Evolutionary conservation across 2,888 invertebrate species (phyloP).

Genomic region (Zygogramma bicolorata): DNA sequence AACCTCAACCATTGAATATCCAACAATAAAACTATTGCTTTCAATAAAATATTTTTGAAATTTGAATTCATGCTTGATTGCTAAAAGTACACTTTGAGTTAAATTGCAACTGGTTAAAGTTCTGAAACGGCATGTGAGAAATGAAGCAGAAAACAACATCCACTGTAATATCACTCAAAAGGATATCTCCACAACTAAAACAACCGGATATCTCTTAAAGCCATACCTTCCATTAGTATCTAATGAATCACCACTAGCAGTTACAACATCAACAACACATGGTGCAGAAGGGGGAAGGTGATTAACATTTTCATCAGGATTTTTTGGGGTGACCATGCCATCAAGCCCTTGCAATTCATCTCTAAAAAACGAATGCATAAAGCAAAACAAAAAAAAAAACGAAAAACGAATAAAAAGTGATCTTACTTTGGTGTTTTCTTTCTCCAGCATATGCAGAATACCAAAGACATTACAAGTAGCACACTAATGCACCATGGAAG

Average conservation of each 20-base stretch:
- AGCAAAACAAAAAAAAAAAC: constrained; percentile 22
- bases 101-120: too few relatives aligned
- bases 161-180: neutral
- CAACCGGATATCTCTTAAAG: constrained; percentile 28
- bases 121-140: neutral
- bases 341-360: constrained; percentile 79
- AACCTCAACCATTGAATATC: too few relatives aligned
- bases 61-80: too few relatives aligned
- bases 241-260: constrained; percentile 53
- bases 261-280: constrained; percentile 55
- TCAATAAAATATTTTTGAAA: too few relatives aligned
- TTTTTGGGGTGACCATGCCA: constrained; percentile 80
- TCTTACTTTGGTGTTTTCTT: constrained; percentile 64
- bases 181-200: neutral
- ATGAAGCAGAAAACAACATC: neutral
- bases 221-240: constrained; percentile 65
- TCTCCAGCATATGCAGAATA: constrained; percentile 64
- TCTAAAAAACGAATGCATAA: constrained; percentile 63
- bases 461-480: constrained; percentile 59
- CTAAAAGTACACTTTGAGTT: too few relatives aligned
- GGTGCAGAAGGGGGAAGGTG: constrained; percentile 64
- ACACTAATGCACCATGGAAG: constrained; percentile 56
- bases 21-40: too few relatives aligned
- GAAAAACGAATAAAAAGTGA: neutral
- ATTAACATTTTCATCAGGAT: constrained; percentile 74